Percentiles rank a stretch among this genome's conserved stretches.
phyloP scores from a whole-genome alignment of 1,140 invertebrate species.

The Lordiphosa stackelbergi region DNA sequence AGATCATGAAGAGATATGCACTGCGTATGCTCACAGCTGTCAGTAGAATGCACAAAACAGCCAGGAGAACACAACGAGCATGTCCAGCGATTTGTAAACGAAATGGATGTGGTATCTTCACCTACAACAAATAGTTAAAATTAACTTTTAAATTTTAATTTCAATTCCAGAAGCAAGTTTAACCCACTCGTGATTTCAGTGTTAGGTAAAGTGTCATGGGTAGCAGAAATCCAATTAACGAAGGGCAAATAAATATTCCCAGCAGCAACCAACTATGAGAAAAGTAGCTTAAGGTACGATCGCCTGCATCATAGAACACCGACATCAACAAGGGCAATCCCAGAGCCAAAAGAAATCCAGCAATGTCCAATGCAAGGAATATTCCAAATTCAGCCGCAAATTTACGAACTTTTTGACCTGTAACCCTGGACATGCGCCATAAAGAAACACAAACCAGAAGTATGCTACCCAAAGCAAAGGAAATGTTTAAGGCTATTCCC shows the following conservation, averaged over 20 bases:
- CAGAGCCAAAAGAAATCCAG: conserved; percentile 75
- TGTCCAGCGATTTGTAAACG: conserved; percentile 55
- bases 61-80: conserved; percentile 45
- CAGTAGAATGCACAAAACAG: conserved; percentile 27
- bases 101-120: conserved; percentile 32
- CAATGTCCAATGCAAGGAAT: conserved; percentile 42
- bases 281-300: conserved; percentile 83
- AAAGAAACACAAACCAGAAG: conserved; percentile 76
- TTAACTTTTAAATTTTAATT: no score
- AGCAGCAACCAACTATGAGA: conserved; percentile 81
- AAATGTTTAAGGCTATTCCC: conserved; percentile 79
- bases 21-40: conserved; percentile 45
- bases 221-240: conserved; percentile 36
- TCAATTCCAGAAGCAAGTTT: neutral
- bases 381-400: conserved; percentile 40
- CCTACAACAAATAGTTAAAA: conserved; percentile 18
- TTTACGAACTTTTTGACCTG: conserved; percentile 24
- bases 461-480: conserved; percentile 77
- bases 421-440: conserved; percentile 36
- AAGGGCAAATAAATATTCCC: conserved; percentile 77
- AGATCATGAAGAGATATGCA: conserved; percentile 56
- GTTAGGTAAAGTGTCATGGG: conserved; percentile 37
- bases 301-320: conserved; percentile 59
- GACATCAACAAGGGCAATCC: conserved; percentile 78
- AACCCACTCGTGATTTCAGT: conserved; percentile 79